Evolutionary conservation across 2,888 invertebrate species (phyloP), one percentile per base, ranked within the genome.

Genomic region (Labia minor): DNA sequence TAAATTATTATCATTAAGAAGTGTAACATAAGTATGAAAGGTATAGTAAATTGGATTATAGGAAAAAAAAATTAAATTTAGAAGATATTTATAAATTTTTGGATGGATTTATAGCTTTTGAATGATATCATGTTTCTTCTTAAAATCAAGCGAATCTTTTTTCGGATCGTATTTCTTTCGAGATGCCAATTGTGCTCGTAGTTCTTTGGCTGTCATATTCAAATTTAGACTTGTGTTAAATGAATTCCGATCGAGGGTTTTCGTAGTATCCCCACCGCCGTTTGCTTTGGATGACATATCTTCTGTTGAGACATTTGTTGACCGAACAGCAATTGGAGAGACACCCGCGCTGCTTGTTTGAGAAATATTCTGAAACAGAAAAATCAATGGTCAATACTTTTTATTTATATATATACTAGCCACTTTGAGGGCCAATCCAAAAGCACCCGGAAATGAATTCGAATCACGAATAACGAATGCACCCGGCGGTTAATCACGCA

Each of bases 401-500:
- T n/a, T n/a, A n/a, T n/a, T n/a, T n/a, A n/a, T n/a, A n/a, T n/a
- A n/a, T n/a, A n/a, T n/a, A 37, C 86, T 85, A 3, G 90, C 88
- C 3, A 98, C 97, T 75, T 95, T 87, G 69, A 99, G 81, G 1
- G 97, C 99, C 71, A 99, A 81, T 0, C 98, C 99, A 77, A 95
- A 99, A 16, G 97, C 97, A 70, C 97, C 95, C 14, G 94, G 94
- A 82, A 95, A 96, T 19, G 93, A 93, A 80, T 94, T 97, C 65
- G 96, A 96, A 79, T 99, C 96, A 64, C 99, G 87, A 2, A 99
- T 95, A 65, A 99, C 88, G 80, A 99, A 99, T 6, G 95, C 90
- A 62, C 98, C 98, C 6, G 96, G 92, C 18, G 87, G 83, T 71
- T 93, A 89, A 73, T 92, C 89, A 72, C 91, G 86, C 69, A 99